phyloP scores from a whole-genome alignment of 2,888 invertebrate species.

The Merodon equestris region DNA sequence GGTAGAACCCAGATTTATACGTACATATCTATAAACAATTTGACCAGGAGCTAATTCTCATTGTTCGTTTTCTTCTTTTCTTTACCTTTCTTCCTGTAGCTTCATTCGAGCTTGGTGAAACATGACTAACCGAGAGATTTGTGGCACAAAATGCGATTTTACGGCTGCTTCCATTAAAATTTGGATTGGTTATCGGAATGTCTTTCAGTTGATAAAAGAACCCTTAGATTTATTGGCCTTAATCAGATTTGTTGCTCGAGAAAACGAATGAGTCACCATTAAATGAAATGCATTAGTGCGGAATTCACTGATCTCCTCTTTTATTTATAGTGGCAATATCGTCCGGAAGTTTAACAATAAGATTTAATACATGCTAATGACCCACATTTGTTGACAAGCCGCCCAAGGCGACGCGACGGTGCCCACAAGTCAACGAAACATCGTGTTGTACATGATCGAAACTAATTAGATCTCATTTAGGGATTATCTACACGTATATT shows the following conservation, averaged over 20 bases:
- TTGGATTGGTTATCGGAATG: slow-evolving; percentile 51
- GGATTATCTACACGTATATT: slow-evolving; percentile 20
- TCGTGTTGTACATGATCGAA: slow-evolving; percentile 53
- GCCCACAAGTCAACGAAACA: slow-evolving; percentile 53
- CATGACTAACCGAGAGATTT: slow-evolving; percentile 46
- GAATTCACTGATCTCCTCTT: too few relatives aligned
- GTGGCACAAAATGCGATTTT: slow-evolving; percentile 48
- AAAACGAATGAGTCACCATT: slow-evolving; percentile 29
- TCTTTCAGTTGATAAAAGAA: slow-evolving; percentile 2
- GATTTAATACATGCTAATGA: too few relatives aligned
- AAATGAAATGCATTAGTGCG: background rate
- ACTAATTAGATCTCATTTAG: slow-evolving; percentile 52
- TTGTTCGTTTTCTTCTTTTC: slow-evolving; percentile 6
- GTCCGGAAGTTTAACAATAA: too few relatives aligned
- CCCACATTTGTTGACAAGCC: slow-evolving; percentile 41
- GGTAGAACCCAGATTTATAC: slow-evolving; percentile 29
- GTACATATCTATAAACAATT: slow-evolving; percentile 20
- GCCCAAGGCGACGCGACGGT: slow-evolving; percentile 18
- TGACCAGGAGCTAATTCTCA: slow-evolving; percentile 55
- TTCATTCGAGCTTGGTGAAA: slow-evolving; percentile 54
- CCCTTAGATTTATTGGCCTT: slow-evolving; percentile 42
- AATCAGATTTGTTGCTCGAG: slow-evolving; percentile 20
- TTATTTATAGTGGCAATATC: too few relatives aligned
- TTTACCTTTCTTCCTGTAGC: slow-evolving; percentile 37
- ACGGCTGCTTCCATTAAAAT: slow-evolving; percentile 49